Conservation (phyloP, 53 echinoderm and acorn worm genomes). For the Antedon mediterranea region DNA sequence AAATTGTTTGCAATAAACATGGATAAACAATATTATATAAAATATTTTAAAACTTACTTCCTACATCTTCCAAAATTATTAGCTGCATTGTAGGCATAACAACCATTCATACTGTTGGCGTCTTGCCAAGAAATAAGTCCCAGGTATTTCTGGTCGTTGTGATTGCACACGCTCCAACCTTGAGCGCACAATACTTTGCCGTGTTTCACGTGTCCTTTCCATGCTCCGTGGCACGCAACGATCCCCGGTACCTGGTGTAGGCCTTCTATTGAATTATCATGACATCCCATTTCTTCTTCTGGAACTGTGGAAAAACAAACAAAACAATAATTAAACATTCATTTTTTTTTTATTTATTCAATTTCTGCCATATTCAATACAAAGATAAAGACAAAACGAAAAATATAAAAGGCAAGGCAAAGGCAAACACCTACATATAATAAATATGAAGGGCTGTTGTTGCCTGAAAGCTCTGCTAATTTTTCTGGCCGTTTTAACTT, state of each 20-base stretch:
- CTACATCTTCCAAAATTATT: slow-evolving; percentile 72
- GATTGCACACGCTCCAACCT: slow-evolving; percentile 91
- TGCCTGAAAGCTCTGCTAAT: no score
- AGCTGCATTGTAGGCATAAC: slow-evolving; percentile 82
- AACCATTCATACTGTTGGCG: slow-evolving; percentile 77
- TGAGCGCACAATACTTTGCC: slow-evolving; percentile 73
- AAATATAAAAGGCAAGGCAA: no score
- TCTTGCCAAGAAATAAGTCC: slow-evolving; percentile 57
- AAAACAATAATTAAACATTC: no score
- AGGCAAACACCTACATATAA: no score
- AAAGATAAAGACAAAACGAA: no score
- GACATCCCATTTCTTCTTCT: slow-evolving; percentile 49
- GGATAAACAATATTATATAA: neutral
- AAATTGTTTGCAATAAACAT: no score
- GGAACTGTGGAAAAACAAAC: slow-evolving; percentile 33
- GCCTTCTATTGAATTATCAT: slow-evolving; percentile 73
- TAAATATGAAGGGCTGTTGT: no score
- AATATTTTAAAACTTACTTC: slow-evolving; percentile 29
- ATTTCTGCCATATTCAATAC: no score
- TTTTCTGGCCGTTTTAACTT: no score
- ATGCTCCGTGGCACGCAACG: slow-evolving; percentile 65
- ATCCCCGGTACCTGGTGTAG: slow-evolving; percentile 53
- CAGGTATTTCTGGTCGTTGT: slow-evolving; percentile 42
- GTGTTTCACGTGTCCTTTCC: slow-evolving; percentile 82
- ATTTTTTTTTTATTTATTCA: no score